A percentile compares a stretch with the other conserved stretches of the same genome.
phyloP scores from a whole-genome alignment of 2,113 vertebrate genomes.

The Pheucticus melanocephalus region DNA sequence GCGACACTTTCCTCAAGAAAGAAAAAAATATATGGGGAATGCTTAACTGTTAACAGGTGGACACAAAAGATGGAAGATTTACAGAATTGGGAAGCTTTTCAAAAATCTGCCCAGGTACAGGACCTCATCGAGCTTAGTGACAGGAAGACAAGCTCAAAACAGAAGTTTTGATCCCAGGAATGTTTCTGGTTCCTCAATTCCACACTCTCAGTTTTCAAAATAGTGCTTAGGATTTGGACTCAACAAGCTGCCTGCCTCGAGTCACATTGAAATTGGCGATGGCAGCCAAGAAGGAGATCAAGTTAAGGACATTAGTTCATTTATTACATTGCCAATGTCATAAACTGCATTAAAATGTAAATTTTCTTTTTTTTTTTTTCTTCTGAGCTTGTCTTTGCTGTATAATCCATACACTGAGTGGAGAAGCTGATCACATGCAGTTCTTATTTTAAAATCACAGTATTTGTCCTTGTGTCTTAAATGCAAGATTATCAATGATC shows the following conservation, averaged over 20 bases:
- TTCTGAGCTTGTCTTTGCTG: not conserved
- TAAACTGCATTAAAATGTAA: not conserved
- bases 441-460: not conserved
- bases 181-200: not conserved
- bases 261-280: rapidly evolving
- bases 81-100: not conserved
- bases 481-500: not conserved
- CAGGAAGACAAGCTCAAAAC: not conserved
- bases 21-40: not conserved
- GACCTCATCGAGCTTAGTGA: rapidly evolving
- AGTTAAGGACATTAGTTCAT: not conserved
- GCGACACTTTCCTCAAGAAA: rapidly evolving
- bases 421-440: not conserved
- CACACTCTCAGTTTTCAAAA: not conserved
- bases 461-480: not conserved
- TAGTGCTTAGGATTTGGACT: rapidly evolving
- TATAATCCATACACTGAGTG: not conserved
- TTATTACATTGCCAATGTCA: not conserved
- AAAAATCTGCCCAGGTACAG: not conserved
- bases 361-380: not conserved
- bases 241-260: rapidly evolving
- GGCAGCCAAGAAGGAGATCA: not conserved
- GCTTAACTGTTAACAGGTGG: rapidly evolving
- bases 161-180: not conserved
- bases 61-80: not conserved